Evolutionary conservation across 2,888 invertebrate species (phyloP).

Genomic region (Himalopsyche tibetana): DNA sequence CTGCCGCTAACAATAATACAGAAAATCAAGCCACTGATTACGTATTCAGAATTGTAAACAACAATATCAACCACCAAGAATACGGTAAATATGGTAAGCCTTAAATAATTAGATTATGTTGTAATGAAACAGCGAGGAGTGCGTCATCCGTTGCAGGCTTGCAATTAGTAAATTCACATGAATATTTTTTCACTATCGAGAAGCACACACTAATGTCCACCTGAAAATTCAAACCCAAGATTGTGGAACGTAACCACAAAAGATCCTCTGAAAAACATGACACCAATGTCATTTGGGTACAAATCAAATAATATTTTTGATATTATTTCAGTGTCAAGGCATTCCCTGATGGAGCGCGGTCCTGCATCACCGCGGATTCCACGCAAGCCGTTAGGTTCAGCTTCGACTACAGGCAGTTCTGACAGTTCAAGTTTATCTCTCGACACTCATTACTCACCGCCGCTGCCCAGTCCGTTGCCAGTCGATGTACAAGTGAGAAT

Average conservation of each 20-base stretch:
- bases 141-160: background rate
- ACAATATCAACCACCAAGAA: conserved; percentile 83
- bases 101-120: conserved; percentile 1
- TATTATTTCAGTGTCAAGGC: conserved; percentile 78
- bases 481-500: conserved; percentile 69
- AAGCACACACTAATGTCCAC: too few species aligned
- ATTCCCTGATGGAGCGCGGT: conserved; percentile 80
- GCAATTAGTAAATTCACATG: background rate
- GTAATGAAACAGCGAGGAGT: background rate
- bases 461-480: conserved; percentile 63
- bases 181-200: too few species aligned
- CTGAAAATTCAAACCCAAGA: too few species aligned
- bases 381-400: conserved; percentile 79
- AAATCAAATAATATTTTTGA: conserved; percentile 63
- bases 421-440: conserved; percentile 78
- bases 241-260: too few species aligned
- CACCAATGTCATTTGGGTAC: conserved; percentile 66
- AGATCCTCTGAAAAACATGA: conserved; percentile 47
- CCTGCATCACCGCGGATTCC: conserved; percentile 73
- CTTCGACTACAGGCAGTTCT: conserved; percentile 81
- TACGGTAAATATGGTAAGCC: conserved; percentile 75
- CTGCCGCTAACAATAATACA: conserved; percentile 69
- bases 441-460: conserved; percentile 73
- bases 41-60: conserved; percentile 92
- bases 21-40: conserved; percentile 85